A percentile compares a stretch with the other conserved stretches of the same genome.
phyloP scores from a whole-genome alignment of 2,113 vertebrate species.

The Nymphicus hollandicus region DNA sequence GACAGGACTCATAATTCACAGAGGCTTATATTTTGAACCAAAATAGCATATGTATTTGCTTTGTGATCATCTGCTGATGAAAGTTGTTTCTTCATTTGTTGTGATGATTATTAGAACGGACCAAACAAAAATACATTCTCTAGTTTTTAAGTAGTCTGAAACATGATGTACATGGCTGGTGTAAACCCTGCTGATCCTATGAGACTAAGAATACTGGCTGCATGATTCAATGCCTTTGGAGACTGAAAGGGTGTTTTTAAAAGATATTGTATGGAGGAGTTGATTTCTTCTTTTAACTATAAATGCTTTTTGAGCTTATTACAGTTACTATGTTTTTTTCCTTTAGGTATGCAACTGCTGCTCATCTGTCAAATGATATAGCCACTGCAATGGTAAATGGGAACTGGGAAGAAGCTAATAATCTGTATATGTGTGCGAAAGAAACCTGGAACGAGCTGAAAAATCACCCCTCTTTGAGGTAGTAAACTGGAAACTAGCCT shows the following conservation, averaged over 20 bases:
- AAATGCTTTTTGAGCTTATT: background rate
- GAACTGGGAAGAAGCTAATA: conserved; percentile 83
- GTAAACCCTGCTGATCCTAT: background rate
- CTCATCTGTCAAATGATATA: conserved; percentile 80
- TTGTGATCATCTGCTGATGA: background rate
- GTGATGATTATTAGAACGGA: background rate
- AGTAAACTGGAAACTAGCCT: background rate
- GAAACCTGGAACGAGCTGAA: conserved; percentile 78
- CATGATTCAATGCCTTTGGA: background rate
- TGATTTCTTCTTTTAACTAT: background rate
- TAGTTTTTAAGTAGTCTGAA: background rate
- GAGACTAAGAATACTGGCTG: background rate
- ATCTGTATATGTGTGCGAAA: conserved; percentile 77
- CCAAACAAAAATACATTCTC: background rate
- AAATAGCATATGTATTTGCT: background rate
- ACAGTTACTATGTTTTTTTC: background rate
- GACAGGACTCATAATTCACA: background rate
- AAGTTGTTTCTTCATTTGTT: background rate
- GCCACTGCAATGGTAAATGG: conserved; percentile 79
- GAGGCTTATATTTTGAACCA: background rate
- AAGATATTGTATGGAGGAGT: background rate
- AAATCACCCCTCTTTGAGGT: conserved; percentile 81
- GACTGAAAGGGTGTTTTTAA: background rate
- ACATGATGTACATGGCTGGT: background rate
- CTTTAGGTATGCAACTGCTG: conserved; percentile 83